A percentile compares a stretch with the other conserved stretches of the same genome.
phyloP scores from a whole-genome alignment of 2,113 vertebrate species.

The Condylura cristata region DNA sequence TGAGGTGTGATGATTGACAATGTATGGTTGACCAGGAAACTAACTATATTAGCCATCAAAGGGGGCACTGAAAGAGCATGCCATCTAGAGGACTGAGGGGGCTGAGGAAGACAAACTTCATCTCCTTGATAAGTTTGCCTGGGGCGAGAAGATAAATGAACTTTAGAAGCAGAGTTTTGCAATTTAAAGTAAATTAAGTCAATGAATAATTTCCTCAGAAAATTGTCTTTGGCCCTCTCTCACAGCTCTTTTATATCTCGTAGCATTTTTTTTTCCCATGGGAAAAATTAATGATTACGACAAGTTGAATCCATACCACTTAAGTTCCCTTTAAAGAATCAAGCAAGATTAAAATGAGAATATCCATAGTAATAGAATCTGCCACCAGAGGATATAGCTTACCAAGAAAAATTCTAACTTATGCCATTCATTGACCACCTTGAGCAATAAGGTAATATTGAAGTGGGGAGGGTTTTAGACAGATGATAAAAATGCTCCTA shows the following conservation, averaged over 20 bases:
- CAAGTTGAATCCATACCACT: constrained; percentile 59
- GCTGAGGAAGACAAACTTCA: neutral
- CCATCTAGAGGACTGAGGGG: neutral
- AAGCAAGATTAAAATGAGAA: constrained; percentile 59
- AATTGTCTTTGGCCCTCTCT: constrained; percentile 64
- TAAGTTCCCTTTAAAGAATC: constrained; percentile 63
- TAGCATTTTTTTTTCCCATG: neutral
- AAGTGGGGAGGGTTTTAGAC: constrained; percentile 43
- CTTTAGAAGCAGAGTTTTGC: constrained; percentile 50
- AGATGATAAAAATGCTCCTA: constrained; percentile 44
- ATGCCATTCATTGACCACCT: constrained; percentile 22
- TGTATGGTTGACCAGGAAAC: neutral
- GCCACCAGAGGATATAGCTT: constrained; percentile 11
- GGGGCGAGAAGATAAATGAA: constrained; percentile 42
- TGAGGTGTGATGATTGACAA: rapidly evolving
- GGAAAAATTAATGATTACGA: constrained; percentile 58
- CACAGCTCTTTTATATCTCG: constrained; percentile 39
- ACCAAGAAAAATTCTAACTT: constrained; percentile 46
- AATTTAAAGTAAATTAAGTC: constrained; percentile 69
- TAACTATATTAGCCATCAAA: neutral
- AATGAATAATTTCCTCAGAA: constrained; percentile 63
- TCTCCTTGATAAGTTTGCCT: constrained; percentile 22
- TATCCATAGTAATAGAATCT: constrained; percentile 56
- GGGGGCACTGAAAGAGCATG: too few relatives aligned
- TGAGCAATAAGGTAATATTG: constrained; percentile 39